Percentiles rank a stretch among this genome's conserved stretches.
phyloP scores from a whole-genome alignment of 2,113 vertebrate species.

The Pontoporia blainvillei region DNA sequence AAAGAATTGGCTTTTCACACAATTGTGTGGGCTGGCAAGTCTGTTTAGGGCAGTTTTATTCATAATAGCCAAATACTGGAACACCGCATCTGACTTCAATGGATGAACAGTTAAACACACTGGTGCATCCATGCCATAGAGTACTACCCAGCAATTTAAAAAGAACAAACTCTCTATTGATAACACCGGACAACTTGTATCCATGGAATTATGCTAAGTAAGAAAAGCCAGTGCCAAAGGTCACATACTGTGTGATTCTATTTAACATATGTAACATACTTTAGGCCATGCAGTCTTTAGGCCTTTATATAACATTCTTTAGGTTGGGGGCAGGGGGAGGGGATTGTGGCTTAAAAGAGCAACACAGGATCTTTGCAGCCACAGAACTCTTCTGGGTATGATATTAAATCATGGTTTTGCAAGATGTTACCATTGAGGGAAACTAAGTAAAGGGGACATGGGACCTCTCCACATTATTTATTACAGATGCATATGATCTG shows the following conservation, averaged over 20 bases:
- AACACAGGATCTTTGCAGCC: neutral
- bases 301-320: neutral
- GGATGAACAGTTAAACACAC: neutral
- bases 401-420: neutral
- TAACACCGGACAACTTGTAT: neutral
- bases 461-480: neutral
- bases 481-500: neutral
- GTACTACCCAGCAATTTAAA: neutral
- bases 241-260: neutral
- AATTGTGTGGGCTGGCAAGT: neutral
- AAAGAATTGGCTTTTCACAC: neutral
- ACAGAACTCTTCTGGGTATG: neutral
- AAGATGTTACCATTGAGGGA: neutral
- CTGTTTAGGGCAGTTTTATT: neutral
- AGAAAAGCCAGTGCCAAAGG: neutral
- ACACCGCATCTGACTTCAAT: neutral
- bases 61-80: neutral
- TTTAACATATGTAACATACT: neutral
- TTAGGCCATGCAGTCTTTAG: neutral
- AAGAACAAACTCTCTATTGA: neutral
- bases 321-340: neutral
- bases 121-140: fast-evolving
- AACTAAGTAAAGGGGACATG: neutral
- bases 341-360: neutral
- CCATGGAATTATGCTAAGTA: neutral